Evolutionary conservation across 2,797 vertebrate species (phyloP), one percentile per base, ranked within the genome.

Genomic region (Columba guinea): DNA sequence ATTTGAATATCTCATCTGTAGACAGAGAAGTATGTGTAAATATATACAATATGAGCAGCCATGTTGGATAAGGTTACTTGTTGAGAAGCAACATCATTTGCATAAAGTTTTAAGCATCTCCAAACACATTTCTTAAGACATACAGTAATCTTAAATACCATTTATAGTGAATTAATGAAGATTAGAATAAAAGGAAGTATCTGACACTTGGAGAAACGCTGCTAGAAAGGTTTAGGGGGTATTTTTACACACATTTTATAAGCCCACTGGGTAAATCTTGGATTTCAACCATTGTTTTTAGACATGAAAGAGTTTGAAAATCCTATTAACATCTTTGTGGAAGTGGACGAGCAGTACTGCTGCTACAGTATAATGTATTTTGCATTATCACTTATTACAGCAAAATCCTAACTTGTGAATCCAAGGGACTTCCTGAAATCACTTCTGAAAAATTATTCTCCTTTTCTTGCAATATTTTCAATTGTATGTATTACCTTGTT

Each of bases 311-410:
- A 77, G 52, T 89, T 39, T 56, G 46, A 77, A 78, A 96, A 95
- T 94, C 86, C 81, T 71, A 93, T 95, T 95, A 93, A 70, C 20
- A 30, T 85, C 79, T 86, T 84, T 93, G 65, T 65, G 75, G 78
- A 93, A 87, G 21, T 59, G 75, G 44, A 71, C 60, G 92, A 87
- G 67, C 49, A 90, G 37, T 27, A 77, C 14, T 85, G 75, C 86
- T 65, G 41, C 75, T 63, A 18, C 20, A 73, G 69, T 56, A 87
- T 44, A 95, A 93, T 74, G 15, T 60, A 41, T 87, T 93, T 89
- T 95, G 55, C 60, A 84, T 97, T 95, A 95, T 80, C 96, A 96
- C 90, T 95, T 96, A 92, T 96, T 95, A 95, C 69, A 95, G 93
- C 64, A 93, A 89, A 93, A 95, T 69, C 78, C 69, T 21, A 85